Percentiles rank a stretch among this genome's conserved stretches.
These are phyloP conservation scores for mouse (Mus musculus) DNA, from an alignment of 2,113 vertebrate species.

Conservation along the genomic window GRCm39 chr9:100293001-100293500, in stretches of 20 bases:
- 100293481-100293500: too few species aligned
- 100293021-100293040: too few species aligned
- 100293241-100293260: not conserved
- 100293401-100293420: not conserved
- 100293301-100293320: not conserved
- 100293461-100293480: not conserved
- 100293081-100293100: too few species aligned
- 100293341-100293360: not conserved
- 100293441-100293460: not conserved
- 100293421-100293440: not conserved
- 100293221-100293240: slow-evolving; percentile 4
- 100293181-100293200: not conserved
- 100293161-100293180: too few species aligned
- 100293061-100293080: too few species aligned
- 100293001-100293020: too few species aligned
- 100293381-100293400: not conserved
- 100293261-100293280: not conserved
- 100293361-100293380: not conserved
- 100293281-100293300: not conserved
- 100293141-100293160: not conserved
- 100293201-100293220: not conserved
- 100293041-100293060: too few species aligned
- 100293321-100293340: not conserved
- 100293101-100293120: not conserved
- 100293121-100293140: not conserved